Conservation (phyloP, 2,113 vertebrate genomes). For the Colossoma macropomum region DNA sequence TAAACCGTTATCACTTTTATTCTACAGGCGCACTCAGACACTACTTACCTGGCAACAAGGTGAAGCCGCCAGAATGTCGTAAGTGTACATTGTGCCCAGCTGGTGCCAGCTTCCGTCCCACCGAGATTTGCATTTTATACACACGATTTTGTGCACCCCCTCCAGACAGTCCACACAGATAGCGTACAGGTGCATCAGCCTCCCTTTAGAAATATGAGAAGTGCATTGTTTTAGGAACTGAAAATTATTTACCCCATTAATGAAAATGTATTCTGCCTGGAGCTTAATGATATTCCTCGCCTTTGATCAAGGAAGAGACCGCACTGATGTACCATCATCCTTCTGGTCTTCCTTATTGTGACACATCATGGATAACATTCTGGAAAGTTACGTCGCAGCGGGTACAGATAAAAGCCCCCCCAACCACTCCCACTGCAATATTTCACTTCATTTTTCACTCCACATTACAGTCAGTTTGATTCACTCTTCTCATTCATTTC, state of each 20-base stretch:
- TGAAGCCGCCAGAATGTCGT: slow-evolving; percentile 96
- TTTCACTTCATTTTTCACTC: neutral
- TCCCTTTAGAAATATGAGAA: slow-evolving; percentile 81
- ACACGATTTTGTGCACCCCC: slow-evolving; percentile 99
- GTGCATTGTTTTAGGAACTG: neutral
- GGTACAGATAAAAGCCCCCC: neutral
- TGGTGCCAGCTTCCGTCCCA: slow-evolving; percentile 99
- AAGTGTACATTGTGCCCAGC: slow-evolving; percentile 98
- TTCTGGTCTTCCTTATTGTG: slow-evolving; percentile 3
- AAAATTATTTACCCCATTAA: neutral
- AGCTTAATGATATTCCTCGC: neutral
- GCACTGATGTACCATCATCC: slow-evolving; percentile 13
- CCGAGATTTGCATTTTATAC: slow-evolving; percentile 98
- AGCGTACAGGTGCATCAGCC: slow-evolving; percentile 98
- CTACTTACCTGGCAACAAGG: slow-evolving; percentile 94
- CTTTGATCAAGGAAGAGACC: slow-evolving; percentile 2
- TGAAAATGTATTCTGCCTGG: slow-evolving; percentile 32
- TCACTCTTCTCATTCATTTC: neutral
- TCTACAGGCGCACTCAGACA: too few relatives aligned
- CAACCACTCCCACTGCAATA: neutral
- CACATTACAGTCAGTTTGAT: neutral
- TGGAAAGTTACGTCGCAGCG: neutral
- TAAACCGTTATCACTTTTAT: too few relatives aligned
- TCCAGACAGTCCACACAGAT: slow-evolving; percentile 98
- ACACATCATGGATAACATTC: neutral